phyloP scores from a whole-genome alignment of 2,113 vertebrate genomes.

The Trogon melanurus region DNA sequence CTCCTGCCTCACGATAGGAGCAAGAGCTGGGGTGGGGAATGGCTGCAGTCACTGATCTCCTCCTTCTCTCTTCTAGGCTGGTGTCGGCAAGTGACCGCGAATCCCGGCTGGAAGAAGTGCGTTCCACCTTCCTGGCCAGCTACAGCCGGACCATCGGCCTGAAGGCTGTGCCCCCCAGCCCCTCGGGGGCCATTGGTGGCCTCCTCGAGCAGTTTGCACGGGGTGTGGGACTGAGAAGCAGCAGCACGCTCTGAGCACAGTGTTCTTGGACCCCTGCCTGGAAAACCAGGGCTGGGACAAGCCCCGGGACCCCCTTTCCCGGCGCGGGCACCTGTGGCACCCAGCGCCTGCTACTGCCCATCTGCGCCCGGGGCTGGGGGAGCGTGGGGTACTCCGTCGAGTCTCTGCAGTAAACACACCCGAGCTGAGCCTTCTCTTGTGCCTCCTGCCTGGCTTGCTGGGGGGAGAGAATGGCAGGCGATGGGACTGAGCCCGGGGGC shows the following conservation, averaged over 20 bases:
- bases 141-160: constrained; percentile 95
- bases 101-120: constrained; percentile 90
- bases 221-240: constrained; percentile 90
- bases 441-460: constrained; percentile 22
- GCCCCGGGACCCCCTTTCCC: neutral
- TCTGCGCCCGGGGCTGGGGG: neutral
- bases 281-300: neutral
- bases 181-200: constrained; percentile 91
- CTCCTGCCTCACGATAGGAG: neutral
- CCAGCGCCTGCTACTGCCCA: neutral
- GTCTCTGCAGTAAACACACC: constrained; percentile 36
- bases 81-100: constrained; percentile 82
- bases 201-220: constrained; percentile 95
- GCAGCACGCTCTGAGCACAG: constrained; percentile 81
- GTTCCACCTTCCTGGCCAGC: constrained; percentile 89
- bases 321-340: neutral
- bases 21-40: neutral
- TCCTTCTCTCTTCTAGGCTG: constrained; percentile 54
- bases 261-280: neutral
- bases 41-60: neutral
- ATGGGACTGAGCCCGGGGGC: neutral
- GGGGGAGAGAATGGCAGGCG: neutral
- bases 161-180: constrained; percentile 83
- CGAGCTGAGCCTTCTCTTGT: constrained; percentile 1
- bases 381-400: neutral